Evolutionary conservation across 2,113 vertebrate species (phyloP), one percentile per base, ranked within the genome.

Genomic region (Hassar affinis): DNA sequence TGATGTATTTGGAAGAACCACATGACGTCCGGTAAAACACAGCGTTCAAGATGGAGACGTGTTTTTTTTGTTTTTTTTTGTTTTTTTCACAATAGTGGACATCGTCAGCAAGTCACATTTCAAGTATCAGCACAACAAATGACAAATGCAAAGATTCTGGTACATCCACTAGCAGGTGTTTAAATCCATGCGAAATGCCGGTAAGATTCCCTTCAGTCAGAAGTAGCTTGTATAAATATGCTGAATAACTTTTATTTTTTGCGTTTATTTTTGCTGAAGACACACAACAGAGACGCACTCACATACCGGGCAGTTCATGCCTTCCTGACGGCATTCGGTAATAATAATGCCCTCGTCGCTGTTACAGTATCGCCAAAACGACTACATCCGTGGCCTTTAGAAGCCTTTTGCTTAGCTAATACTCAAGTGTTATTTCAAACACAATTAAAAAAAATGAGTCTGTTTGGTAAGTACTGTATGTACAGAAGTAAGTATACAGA

Each of bases 51-150:
- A 51, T 72, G 82, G 85, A 84, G 78, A 89, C 81, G 35, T 62
- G 4, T 75, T 75, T 10, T 33, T 27, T 30, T 27, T 52, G 18
- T n/a, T 51, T n/a, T 49, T 1, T 52, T 20, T 30, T 27, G 1
- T 75, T 4, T 77, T 76, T 54, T 61, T 81, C 77, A 78, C 42
- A 84, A 84, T 86, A 88, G 87, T 83, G 87, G 88, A 88, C 85
- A 85, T 85, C 79, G 91, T 78, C 89, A 90, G 90, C 88, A 84
- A 79, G 89, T 90, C 91, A 92, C 86, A 91, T 91, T 94, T 94
- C 93, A 94, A 94, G 93, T 94, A 94, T 90, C 87, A 91, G 85
- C 90, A 92, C 86, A 91, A 86, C 87, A 91, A 89, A 83, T 85
- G 90, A 89, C 82, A 78, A 87, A 89, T 89, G 92, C 91, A 91